Base-by-base conservation (phyloP, 1,140 invertebrate genomes). In the Harpegnathos saltator region DNA sequence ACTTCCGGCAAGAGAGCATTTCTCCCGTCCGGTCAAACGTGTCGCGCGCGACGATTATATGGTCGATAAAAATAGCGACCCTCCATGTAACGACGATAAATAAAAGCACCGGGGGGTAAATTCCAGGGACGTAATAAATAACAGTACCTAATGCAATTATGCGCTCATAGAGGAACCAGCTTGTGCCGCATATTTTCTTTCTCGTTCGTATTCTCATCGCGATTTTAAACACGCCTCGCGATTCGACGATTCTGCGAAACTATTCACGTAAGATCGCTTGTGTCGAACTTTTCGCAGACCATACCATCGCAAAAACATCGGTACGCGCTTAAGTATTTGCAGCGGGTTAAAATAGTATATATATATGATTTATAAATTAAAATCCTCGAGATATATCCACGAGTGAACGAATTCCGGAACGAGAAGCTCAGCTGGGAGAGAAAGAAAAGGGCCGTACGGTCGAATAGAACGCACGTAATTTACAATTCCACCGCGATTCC, bases 21-120 rank as follows among this genome's bases (percentile, higher is more conserved):
- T 65, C 61, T 83, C 17, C 73, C 33, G 29, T n/a, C 69, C 80
- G 85, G 84, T 82, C 65, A 71, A 88, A 85, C 69, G 77, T 66
- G 75, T 83, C 83, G 80, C 63, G 17, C 48, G 56, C 69, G n/a
- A n/a, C 83, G 88, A 90, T 90, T 91, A 88, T 89, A 88, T 74
- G 86, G 75, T 26, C 88, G 89, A 91, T 91, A 91, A 91, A 91
- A 91, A 91, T 91, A 89, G 71, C 87, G 77, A 81, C 69, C 87
- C 88, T 44, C 26, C 75, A 66, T 50, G 63, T 69, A 83, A 78
- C 69, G 87, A 71, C 73, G 82, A 91, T 91, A 90, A 91, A 90
- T 91, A 91, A 90, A 84, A 74, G 44, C 66, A 26, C 12, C 44
- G 17, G 59, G 44, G 82, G 84, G 48, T 68, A 65, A 66, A 84